phyloP scores from a whole-genome alignment of 2,113 vertebrate species.

The Prochilodus magdalenae region DNA sequence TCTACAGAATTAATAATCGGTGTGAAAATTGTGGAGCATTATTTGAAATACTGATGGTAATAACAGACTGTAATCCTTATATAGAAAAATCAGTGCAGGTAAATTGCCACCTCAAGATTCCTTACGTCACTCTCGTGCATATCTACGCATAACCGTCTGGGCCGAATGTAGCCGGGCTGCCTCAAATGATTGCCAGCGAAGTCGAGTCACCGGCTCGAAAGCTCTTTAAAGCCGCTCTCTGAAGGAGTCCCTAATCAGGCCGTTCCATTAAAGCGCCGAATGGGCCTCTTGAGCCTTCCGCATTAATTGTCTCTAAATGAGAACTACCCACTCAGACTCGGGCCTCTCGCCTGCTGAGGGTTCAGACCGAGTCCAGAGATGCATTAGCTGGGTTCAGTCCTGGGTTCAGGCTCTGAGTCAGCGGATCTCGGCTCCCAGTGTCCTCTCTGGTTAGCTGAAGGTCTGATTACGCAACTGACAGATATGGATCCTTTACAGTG shows the following conservation, averaged over 20 bases:
- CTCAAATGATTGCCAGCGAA: not conserved
- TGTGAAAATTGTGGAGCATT: too few relatives aligned
- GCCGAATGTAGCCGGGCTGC: not conserved
- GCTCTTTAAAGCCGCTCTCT: not conserved
- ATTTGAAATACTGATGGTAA: too few relatives aligned
- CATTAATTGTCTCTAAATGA: constrained; percentile 7
- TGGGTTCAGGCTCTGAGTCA: not conserved
- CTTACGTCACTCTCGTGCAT: too few relatives aligned
- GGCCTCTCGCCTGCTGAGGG: not conserved
- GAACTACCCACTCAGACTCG: not conserved
- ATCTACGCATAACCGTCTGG: not conserved
- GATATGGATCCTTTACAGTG: not conserved
- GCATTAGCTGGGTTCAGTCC: not conserved
- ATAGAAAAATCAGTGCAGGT: too few relatives aligned
- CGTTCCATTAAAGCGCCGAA: not conserved
- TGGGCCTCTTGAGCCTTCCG: not conserved
- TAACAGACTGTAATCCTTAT: too few relatives aligned
- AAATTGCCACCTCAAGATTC: too few relatives aligned
- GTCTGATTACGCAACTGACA: not conserved
- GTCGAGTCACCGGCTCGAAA: not conserved
- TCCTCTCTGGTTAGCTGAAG: not conserved
- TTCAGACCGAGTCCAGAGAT: not conserved
- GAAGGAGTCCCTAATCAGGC: not conserved
- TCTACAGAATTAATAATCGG: too few relatives aligned
- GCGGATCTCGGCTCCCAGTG: too few relatives aligned